These are phyloP conservation scores for Teinopalpus imperialis DNA, from an alignment of 2,888 invertebrate species.

Conservation along the genomic window DNA sequence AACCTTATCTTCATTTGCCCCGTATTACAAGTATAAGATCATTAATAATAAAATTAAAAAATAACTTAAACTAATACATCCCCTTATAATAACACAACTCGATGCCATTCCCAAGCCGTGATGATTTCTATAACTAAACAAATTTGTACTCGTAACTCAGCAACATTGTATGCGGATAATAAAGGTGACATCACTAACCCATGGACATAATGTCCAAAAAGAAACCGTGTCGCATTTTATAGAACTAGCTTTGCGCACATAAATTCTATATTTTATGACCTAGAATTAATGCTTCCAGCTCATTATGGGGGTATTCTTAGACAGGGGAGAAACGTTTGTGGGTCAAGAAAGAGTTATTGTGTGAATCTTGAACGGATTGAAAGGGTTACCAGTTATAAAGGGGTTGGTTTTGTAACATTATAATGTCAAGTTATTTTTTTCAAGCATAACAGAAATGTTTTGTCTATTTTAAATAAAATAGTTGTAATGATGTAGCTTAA, in stretches of 20 bases:
- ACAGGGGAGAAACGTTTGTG: slow-evolving; percentile 64
- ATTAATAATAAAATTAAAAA: too few species aligned
- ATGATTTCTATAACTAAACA: slow-evolving; percentile 46
- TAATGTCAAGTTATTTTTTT: slow-evolving; percentile 6
- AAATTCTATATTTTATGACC: slow-evolving; percentile 76
- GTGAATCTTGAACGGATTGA: slow-evolving; percentile 47
- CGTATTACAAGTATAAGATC: too few species aligned
- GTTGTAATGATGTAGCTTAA: too few species aligned
- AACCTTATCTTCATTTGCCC: too few species aligned
- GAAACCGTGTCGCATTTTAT: slow-evolving; percentile 76
- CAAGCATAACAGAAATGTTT: slow-evolving; percentile 2
- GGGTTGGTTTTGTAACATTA: slow-evolving; percentile 40
- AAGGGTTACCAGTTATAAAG: slow-evolving; percentile 33
- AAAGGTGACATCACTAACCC: slow-evolving; percentile 42
- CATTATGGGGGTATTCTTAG: slow-evolving; percentile 76
- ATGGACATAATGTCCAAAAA: slow-evolving; percentile 46
- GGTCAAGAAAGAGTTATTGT: slow-evolving; percentile 78
- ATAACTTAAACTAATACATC: too few species aligned
- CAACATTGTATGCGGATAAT: slow-evolving; percentile 61
- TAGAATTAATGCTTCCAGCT: slow-evolving; percentile 74
- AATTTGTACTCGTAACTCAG: slow-evolving; percentile 68
- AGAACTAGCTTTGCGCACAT: slow-evolving; percentile 63
- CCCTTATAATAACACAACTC: too few species aligned
- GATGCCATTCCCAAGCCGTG: slow-evolving; percentile 39
- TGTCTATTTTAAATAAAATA: too few species aligned